These are phyloP conservation scores for Leucoraja ocellata DNA, from an alignment of 2,797 vertebrate genomes.

Conservation along the genomic window DNA sequence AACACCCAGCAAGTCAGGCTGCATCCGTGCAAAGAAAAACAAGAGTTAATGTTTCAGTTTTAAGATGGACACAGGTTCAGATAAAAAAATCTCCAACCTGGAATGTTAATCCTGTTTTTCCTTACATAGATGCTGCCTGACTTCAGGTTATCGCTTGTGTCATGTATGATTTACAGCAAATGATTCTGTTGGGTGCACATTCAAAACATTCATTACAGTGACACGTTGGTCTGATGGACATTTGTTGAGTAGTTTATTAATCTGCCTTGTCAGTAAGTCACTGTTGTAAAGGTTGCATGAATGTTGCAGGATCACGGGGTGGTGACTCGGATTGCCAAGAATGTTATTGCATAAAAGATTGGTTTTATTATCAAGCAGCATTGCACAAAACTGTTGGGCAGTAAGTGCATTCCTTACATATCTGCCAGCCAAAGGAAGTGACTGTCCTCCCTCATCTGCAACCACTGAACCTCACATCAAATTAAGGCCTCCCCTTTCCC, in stretches of 20 bases:
- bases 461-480: neutral
- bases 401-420: constrained; percentile 19
- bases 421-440: neutral
- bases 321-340: neutral
- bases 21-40: too few relatives aligned
- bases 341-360: constrained; percentile 15
- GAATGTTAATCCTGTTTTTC: too few relatives aligned
- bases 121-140: too few relatives aligned
- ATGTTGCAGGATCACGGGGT: neutral
- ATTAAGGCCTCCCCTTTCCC: neutral
- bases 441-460: neutral
- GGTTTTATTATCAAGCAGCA: neutral
- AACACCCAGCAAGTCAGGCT: too few relatives aligned
- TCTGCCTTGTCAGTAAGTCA: neutral
- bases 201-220: neutral
- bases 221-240: neutral
- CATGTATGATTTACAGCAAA: neutral
- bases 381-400: neutral
- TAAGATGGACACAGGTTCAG: too few relatives aligned
- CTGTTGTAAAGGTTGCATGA: neutral
- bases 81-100: too few relatives aligned
- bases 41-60: too few relatives aligned
- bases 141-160: neutral
- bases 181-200: neutral
- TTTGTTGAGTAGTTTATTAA: neutral